Base-by-base conservation (phyloP, 2,888 invertebrate species). In the Tipula vernalis region DNA sequence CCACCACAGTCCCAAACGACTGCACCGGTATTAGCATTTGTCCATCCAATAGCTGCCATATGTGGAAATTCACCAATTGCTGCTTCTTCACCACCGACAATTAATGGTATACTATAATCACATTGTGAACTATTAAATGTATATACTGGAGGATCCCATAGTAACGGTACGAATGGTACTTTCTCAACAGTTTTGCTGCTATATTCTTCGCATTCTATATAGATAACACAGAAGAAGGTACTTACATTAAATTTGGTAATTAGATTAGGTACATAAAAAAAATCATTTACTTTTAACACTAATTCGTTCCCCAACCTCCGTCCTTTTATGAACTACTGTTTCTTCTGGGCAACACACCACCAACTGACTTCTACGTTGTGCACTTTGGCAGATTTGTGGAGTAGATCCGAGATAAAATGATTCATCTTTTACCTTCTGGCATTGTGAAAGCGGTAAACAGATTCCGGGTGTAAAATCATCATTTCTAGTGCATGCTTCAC, bases 1-100 rank as follows among this genome's bases (percentile, higher is more conserved):
- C 91, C 91, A 8, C 91, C 91, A 86, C 91, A 91, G 88, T 90
- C 91, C 88, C 90, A 91, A 18, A 90, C 89, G 12, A 90, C 89
- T 10, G 3, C 0, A 3, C 47, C 47, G 51, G 47, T 36, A n/a
- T n/a, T 15, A 3, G 86, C 86, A 51, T 87, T 83, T 3, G 89
- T 89, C 92, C 92, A 91, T 15, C 91, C 91, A 85, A 91, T 85
- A 10, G 91, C 92, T 0, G 90, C 89, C 89, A 86, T 86, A 39
- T 86, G 86, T 6, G 86, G 86, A 57, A 86, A 86, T 89, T 91
- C 89, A 39, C 91, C 91, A 6, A 91, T 90, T 36, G 88, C 87
- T 6, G 90, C 90, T 83, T 90, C 87, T 41, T 89, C 87, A 0
- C 91, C 90, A 3, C 91, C 91, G 88, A 90, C 89, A 86, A 91